A percentile compares a stretch with the other conserved stretches of the same genome.
Evolutionary conservation across 2,797 vertebrate genomes (phyloP).

Genomic region (Thamnophis elegans): DNA sequence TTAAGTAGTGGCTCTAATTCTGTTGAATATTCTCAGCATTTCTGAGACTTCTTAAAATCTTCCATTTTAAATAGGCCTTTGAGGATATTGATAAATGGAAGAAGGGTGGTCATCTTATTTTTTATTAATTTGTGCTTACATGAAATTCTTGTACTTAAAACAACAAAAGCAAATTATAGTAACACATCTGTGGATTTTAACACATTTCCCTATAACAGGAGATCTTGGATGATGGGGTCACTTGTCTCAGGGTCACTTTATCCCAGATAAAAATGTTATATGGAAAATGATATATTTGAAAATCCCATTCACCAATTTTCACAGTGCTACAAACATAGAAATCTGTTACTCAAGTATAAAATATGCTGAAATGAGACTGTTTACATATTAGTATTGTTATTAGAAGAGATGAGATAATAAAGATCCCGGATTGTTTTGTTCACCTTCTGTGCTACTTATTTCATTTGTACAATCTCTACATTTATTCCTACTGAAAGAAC

Average conservation of each 20-base stretch:
- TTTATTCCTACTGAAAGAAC: not conserved
- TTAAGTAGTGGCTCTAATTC: not conserved
- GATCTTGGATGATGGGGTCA: not conserved
- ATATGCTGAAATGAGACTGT: not conserved
- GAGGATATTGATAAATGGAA: not conserved
- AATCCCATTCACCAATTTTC: not conserved
- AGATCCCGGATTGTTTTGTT: not conserved
- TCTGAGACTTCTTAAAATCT: not conserved
- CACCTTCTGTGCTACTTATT: not conserved
- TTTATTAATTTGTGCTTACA: not conserved
- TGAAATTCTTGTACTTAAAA: not conserved
- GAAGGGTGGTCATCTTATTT: not conserved
- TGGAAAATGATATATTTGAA: not conserved
- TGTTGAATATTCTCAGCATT: not conserved
- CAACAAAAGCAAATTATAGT: not conserved
- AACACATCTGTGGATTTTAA: not conserved
- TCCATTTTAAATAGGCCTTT: not conserved
- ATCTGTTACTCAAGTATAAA: not conserved
- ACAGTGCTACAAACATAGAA: not conserved
- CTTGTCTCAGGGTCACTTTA: not conserved
- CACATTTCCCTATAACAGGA: not conserved
- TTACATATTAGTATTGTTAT: not conserved
- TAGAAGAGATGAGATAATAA: not conserved
- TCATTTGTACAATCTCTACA: fast-evolving
- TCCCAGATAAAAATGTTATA: not conserved